A percentile compares a stretch with the other conserved stretches of the same genome.
phyloP scores from a whole-genome alignment of 2,113 vertebrate genomes.

The Archocentrus centrarchus region DNA sequence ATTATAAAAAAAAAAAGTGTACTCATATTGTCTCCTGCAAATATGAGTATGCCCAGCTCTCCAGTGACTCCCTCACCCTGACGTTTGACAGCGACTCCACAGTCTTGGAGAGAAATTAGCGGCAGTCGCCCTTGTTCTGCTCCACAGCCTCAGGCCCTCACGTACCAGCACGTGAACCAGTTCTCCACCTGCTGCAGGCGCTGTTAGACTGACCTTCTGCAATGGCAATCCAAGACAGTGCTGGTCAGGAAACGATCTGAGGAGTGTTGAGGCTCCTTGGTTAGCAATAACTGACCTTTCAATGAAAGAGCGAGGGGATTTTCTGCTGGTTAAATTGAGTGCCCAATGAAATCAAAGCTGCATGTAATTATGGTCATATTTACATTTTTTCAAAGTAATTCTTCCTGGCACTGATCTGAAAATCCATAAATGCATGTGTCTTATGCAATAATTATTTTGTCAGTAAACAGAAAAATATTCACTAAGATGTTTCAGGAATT shows the following conservation, averaged over 20 bases:
- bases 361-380: accelerated
- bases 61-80: too few relatives aligned
- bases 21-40: neutral
- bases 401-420: neutral
- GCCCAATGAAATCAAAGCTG: neutral
- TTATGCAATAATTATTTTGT: accelerated
- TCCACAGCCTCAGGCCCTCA: too few relatives aligned
- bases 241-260: neutral
- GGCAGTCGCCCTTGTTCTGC: too few relatives aligned
- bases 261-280: neutral
- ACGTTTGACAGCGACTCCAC: too few relatives aligned
- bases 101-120: too few relatives aligned
- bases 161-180: neutral
- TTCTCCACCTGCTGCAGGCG: neutral
- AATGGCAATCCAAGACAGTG: neutral
- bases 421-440: neutral
- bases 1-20: accelerated
- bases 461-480: neutral
- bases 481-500: neutral
- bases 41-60: neutral
- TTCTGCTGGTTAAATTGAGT: neutral
- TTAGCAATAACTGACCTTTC: neutral
- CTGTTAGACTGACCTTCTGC: too few relatives aligned
- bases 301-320: neutral
- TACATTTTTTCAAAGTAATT: neutral